Conservation (phyloP, 2,113 vertebrate species). For the Vidua macroura region DNA sequence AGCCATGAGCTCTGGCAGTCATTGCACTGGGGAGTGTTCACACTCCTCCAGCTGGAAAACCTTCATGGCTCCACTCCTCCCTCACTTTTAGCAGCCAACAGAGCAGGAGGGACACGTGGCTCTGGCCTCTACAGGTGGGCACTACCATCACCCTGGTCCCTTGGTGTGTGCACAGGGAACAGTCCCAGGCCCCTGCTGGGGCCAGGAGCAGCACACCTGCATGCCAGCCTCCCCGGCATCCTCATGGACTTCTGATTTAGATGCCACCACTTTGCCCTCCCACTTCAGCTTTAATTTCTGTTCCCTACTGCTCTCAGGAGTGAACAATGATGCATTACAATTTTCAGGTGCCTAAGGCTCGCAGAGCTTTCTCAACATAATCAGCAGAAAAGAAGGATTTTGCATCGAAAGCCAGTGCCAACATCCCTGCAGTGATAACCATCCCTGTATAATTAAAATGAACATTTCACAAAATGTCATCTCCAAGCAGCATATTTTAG, state of each 20-base stretch:
- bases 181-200: not conserved
- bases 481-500: constrained; percentile 31
- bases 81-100: not conserved
- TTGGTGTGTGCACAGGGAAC: not conserved
- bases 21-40: rapidly evolving
- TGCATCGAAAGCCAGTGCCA: constrained; percentile 17
- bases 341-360: constrained; percentile 53
- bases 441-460: constrained; percentile 57
- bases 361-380: constrained; percentile 53
- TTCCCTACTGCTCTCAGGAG: constrained; percentile 5
- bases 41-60: not conserved
- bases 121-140: not conserved
- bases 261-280: not conserved
- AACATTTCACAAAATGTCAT: constrained; percentile 55
- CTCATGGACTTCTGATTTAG: not conserved
- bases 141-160: not conserved
- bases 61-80: not conserved
- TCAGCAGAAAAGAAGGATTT: constrained; percentile 62
- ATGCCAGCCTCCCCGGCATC: not conserved
- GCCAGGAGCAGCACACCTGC: not conserved
- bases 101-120: not conserved
- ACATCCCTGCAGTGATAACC: constrained; percentile 56
- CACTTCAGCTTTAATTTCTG: constrained; percentile 29
- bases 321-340: constrained; percentile 47
- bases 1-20: not conserved